Evolutionary conservation across 2,888 invertebrate genomes (phyloP).

Genomic region (Priocnemis perturbator): DNA sequence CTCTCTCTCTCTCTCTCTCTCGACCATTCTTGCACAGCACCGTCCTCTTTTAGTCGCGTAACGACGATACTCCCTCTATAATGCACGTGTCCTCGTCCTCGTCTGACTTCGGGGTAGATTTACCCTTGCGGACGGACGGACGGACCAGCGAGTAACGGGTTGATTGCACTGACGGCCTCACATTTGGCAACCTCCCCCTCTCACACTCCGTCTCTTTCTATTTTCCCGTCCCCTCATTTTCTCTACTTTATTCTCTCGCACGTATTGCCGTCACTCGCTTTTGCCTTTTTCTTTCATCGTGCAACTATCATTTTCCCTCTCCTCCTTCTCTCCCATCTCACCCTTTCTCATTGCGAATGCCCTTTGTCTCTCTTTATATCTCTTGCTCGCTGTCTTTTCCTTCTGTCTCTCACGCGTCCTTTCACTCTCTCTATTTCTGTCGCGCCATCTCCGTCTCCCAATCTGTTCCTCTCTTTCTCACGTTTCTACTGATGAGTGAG

Average conservation of each 20-base stretch:
- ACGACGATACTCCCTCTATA: slow-evolving; percentile 51
- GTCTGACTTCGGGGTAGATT: slow-evolving; percentile 70
- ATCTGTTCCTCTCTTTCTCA: slow-evolving; percentile 35
- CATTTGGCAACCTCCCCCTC: slow-evolving; percentile 55
- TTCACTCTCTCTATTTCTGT: slow-evolving; percentile 38
- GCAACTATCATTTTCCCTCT: slow-evolving; percentile 31
- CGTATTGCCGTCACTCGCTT: slow-evolving; percentile 38
- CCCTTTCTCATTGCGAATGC: slow-evolving; percentile 36
- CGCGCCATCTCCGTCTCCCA: slow-evolving; percentile 16
- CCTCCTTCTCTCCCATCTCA: slow-evolving; percentile 44
- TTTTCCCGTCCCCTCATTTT: slow-evolving; percentile 26
- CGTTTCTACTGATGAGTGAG: slow-evolving; percentile 48
- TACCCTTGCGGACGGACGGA: slow-evolving; percentile 63
- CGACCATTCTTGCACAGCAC: neutral
- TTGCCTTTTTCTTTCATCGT: slow-evolving; percentile 23
- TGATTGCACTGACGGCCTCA: slow-evolving; percentile 73
- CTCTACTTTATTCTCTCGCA: slow-evolving; percentile 43
- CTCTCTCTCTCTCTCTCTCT: slow-evolving; percentile 23
- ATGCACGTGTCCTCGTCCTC: slow-evolving; percentile 60
- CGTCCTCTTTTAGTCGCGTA: slow-evolving; percentile 2
- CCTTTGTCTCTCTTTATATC: slow-evolving; percentile 39
- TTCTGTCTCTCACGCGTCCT: slow-evolving; percentile 27
- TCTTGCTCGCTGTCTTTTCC: slow-evolving; percentile 24
- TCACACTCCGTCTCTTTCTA: slow-evolving; percentile 34
- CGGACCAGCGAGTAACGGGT: slow-evolving; percentile 60